phyloP scores from a whole-genome alignment of 2,113 vertebrate species.

The Spilogale gracilis region DNA sequence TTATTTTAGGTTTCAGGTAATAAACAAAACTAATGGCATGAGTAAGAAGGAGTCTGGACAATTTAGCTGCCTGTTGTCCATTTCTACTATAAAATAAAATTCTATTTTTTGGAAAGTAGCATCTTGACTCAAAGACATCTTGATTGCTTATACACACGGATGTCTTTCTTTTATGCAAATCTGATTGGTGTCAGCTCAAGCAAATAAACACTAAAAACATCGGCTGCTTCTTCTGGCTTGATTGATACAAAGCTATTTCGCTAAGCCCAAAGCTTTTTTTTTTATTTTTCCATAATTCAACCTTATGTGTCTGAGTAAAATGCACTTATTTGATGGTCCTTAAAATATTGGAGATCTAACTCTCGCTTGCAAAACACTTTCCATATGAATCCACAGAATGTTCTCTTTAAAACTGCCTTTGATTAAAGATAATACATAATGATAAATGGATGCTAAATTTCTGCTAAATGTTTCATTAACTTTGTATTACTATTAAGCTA shows the following conservation, averaged over 20 bases:
- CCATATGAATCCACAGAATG: slow-evolving; percentile 40
- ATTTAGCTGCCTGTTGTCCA: slow-evolving; percentile 61
- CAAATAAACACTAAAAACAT: slow-evolving; percentile 43
- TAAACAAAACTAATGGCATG: slow-evolving; percentile 71
- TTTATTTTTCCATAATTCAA: slow-evolving; percentile 30
- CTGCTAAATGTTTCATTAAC: slow-evolving; percentile 76
- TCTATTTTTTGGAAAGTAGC: slow-evolving; percentile 3
- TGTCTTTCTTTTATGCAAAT: slow-evolving; percentile 32
- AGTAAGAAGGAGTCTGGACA: slow-evolving; percentile 43
- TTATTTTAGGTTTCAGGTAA: slow-evolving; percentile 48
- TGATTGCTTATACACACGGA: background rate
- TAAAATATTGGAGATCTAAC: slow-evolving; percentile 53
- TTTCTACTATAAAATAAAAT: slow-evolving; percentile 66
- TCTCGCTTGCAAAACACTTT: background rate
- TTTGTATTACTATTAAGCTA: slow-evolving; percentile 65
- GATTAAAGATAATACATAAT: slow-evolving; percentile 58
- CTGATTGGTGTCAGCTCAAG: slow-evolving; percentile 27
- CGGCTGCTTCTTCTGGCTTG: background rate
- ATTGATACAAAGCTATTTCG: background rate
- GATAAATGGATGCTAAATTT: slow-evolving; percentile 62
- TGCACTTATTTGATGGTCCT: slow-evolving; percentile 31
- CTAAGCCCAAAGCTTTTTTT: background rate
- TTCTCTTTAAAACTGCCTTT: slow-evolving; percentile 49
- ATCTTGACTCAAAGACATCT: slow-evolving; percentile 26
- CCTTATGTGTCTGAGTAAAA: slow-evolving; percentile 5